phyloP scores from a whole-genome alignment of 2,888 invertebrate genomes.

The Sminthurinus aureus region DNA sequence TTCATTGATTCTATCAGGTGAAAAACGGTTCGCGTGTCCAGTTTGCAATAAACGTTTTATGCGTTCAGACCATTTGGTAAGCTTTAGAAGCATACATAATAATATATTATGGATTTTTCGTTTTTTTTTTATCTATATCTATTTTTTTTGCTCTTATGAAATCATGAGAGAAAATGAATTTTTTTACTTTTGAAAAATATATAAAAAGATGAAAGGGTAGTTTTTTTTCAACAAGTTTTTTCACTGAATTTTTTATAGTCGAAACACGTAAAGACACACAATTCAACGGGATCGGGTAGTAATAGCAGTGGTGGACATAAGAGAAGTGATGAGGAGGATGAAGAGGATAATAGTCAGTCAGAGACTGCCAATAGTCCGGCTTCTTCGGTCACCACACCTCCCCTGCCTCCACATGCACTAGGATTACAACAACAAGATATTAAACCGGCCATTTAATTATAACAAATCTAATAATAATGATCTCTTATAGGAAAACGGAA shows the following conservation, averaged over 20 bases:
- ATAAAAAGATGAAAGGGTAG: no score
- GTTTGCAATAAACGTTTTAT: conserved; percentile 91
- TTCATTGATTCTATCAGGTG: conserved; percentile 61
- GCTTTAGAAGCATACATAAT: no score
- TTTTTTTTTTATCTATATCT: no score
- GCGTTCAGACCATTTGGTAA: conserved; percentile 70
- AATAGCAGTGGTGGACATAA: conserved; percentile 67
- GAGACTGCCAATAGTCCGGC: conserved; percentile 61
- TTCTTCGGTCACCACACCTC: conserved; percentile 63
- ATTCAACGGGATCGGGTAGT: conserved; percentile 35
- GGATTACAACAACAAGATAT: conserved; percentile 60
- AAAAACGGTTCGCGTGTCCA: conserved; percentile 88
- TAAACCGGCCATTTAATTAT: conserved; percentile 53
- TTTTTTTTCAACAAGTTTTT: no score
- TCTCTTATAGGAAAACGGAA: conserved; percentile 28
- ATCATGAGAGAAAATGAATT: no score
- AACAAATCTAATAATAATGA: conserved; percentile 15
- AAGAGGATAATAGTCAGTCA: conserved; percentile 84
- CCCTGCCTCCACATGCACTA: conserved; percentile 68
- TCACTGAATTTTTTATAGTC: conserved; percentile 47
- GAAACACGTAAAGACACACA: conserved; percentile 68
- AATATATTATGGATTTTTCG: no score
- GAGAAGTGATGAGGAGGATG: conserved; percentile 82
- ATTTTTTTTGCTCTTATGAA: no score
- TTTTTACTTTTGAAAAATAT: no score